Evolutionary conservation across 1,140 invertebrate species (phyloP).

Genomic region (Cydia strobilella): DNA sequence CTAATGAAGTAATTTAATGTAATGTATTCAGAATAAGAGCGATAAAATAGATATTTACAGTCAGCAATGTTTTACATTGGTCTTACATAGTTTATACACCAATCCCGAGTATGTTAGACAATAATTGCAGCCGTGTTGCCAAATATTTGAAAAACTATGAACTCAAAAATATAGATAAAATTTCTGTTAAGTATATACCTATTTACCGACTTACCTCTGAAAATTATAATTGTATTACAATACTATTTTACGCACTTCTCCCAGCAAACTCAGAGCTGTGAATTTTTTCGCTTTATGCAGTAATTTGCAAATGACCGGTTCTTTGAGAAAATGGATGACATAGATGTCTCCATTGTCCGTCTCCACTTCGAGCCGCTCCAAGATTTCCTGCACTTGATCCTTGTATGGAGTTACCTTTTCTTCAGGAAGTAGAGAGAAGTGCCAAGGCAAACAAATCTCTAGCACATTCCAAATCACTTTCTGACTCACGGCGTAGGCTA

Average conservation of each 20-base stretch:
- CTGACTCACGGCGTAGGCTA: slow-evolving; percentile 63
- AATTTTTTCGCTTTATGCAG: slow-evolving; percentile 69
- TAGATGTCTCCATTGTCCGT: slow-evolving; percentile 70
- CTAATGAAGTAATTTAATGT: background rate
- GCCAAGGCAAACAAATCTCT: slow-evolving; percentile 68
- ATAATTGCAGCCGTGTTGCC: no score
- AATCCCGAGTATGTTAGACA: no score
- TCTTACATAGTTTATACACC: background rate
- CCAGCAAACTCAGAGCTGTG: slow-evolving; percentile 51
- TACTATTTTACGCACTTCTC: slow-evolving; percentile 52
- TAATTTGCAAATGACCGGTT: slow-evolving; percentile 59
- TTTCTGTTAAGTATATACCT: no score
- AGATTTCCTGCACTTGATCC: slow-evolving; percentile 48
- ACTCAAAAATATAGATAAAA: no score
- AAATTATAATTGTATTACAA: slow-evolving; percentile 31
- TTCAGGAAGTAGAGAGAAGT: slow-evolving; percentile 59
- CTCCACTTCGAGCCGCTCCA: slow-evolving; percentile 57
- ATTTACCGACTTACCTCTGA: background rate
- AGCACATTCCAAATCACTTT: slow-evolving; percentile 68
- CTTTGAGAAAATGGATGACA: slow-evolving; percentile 59
- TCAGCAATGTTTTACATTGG: no score
- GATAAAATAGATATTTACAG: background rate
- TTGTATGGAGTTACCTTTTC: slow-evolving; percentile 51
- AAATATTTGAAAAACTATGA: no score
- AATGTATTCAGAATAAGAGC: background rate